Evolutionary conservation across 2,888 invertebrate species (phyloP).

Genomic region (Odiellus spinosus): DNA sequence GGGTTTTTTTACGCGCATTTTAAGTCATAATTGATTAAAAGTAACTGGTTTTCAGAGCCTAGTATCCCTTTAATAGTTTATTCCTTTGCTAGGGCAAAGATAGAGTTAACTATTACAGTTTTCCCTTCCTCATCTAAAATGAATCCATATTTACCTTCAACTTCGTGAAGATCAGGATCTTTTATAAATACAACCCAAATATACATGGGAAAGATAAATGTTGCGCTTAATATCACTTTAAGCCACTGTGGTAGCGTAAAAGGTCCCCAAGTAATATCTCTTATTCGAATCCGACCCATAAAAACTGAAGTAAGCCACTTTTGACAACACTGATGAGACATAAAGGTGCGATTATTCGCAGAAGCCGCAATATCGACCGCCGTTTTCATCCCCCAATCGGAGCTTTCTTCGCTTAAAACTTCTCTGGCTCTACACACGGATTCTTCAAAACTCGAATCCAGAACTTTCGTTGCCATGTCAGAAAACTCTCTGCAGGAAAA

Average conservation of each 20-base stretch:
- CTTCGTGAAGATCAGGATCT: constrained; percentile 5
- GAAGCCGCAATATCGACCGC: constrained; percentile 31
- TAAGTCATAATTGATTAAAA: no score
- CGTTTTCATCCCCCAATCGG: constrained; percentile 29
- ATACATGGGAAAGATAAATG: constrained; percentile 32
- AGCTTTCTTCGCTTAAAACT: constrained; percentile 27
- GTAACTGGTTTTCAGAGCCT: no score
- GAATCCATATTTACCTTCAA: constrained; percentile 1
- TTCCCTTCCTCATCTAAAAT: constrained; percentile 10
- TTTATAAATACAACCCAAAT: constrained; percentile 23
- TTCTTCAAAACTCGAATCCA: constrained; percentile 26
- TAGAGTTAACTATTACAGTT: constrained; percentile 16
- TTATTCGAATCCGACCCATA: constrained; percentile 28
- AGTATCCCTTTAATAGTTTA: no score
- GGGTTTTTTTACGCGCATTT: no score
- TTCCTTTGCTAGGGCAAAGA: no score
- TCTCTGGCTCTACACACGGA: constrained; percentile 26
- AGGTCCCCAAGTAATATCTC: constrained; percentile 27
- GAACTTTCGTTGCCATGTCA: constrained; percentile 24
- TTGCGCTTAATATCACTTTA: constrained; percentile 26
- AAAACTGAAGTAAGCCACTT: constrained; percentile 34
- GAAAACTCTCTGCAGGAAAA: constrained; percentile 21
- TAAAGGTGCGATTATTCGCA: constrained; percentile 30
- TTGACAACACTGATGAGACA: constrained; percentile 36
- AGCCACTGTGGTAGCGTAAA: constrained; percentile 27